Conservation (phyloP, 2,888 invertebrate genomes). For the Tetragonisca angustula region DNA sequence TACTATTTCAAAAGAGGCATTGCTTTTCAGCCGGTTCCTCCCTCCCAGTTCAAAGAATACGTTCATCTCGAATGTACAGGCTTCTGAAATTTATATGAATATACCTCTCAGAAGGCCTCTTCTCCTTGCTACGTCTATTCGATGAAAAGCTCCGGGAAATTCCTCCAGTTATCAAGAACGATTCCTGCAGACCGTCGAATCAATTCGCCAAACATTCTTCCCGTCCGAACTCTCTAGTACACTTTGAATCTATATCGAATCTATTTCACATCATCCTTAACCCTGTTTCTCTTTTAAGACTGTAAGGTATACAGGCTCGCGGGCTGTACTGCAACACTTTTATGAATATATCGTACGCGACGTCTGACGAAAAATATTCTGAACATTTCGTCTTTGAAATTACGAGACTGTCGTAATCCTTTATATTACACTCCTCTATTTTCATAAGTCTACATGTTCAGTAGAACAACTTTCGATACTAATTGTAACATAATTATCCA, state of each 20-base stretch:
- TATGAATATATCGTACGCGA: too few relatives aligned
- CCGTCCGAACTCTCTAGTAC: not conserved
- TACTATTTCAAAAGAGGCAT: slow-evolving; percentile 20
- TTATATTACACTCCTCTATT: too few relatives aligned
- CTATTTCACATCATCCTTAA: not conserved
- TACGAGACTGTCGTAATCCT: too few relatives aligned
- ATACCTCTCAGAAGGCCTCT: slow-evolving; percentile 19
- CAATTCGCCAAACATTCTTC: slow-evolving; percentile 1
- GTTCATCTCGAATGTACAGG: slow-evolving; percentile 18
- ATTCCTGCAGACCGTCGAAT: slow-evolving; percentile 5
- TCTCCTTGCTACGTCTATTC: not conserved
- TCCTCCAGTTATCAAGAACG: not conserved
- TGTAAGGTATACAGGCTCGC: too few relatives aligned
- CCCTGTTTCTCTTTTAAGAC: not conserved
- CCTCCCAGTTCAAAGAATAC: slow-evolving; percentile 7
- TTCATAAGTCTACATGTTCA: too few relatives aligned
- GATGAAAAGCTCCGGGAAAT: slow-evolving; percentile 5
- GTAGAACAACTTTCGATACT: too few relatives aligned
- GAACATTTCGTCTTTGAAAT: too few relatives aligned
- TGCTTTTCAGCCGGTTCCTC: not conserved
- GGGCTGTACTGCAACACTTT: too few relatives aligned
- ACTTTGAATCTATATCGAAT: not conserved
- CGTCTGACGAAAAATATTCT: too few relatives aligned
- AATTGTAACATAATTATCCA: too few relatives aligned
- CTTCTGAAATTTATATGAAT: slow-evolving; percentile 39